Evolutionary conservation across 2,888 invertebrate species (phyloP), one percentile per base, ranked within the genome.

Genomic region (Agrochola lychnidis): DNA sequence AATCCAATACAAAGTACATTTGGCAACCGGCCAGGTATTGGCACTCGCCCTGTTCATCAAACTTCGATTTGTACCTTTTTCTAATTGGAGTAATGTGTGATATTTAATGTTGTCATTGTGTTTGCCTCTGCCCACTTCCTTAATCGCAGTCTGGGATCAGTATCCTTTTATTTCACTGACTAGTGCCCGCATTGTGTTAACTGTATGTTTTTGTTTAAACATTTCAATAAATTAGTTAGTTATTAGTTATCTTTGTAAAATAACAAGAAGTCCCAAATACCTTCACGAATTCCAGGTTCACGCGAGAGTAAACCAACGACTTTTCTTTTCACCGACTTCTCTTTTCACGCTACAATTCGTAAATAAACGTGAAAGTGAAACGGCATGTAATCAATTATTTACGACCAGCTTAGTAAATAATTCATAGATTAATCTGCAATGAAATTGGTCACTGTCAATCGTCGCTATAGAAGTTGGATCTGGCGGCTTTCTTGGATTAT

Each of bases 1-100:
- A 95, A 96, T 96, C 96, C 96, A 96, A 96, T 95, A 94, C 94
- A 95, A 96, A 96, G 94, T 96, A 94, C 95, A 94, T 93, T 93
- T 96, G 96, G 96, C 95, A 89, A 4, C 10, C 1, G 53, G 94
- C 96, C 96, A 96, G 89, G 90, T 93, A 95, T 96, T 92, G 95
- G 94, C 95, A 94, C 94, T 94, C 89, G 93, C 92, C 92, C 93
- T 94, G 94, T 94, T 94, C 95, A 95, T 96, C 95, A 95, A 95
- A 95, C 91, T 93, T 96, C 90, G 94, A 95, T 96, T 96, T 96
- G 91, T 94, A 92, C 92, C 93, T 95, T 96, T 95, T 96, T 94
- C 91, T 92, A 93, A 94, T 95, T 93, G 90, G 92, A 92, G 91
- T 93, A 90, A 92, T 91, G 88, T 92, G 89, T 89, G 84, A 85